These are phyloP conservation scores for Rhogogaster chlorosoma DNA, from an alignment of 2,888 invertebrate species.

Conservation along the genomic window DNA sequence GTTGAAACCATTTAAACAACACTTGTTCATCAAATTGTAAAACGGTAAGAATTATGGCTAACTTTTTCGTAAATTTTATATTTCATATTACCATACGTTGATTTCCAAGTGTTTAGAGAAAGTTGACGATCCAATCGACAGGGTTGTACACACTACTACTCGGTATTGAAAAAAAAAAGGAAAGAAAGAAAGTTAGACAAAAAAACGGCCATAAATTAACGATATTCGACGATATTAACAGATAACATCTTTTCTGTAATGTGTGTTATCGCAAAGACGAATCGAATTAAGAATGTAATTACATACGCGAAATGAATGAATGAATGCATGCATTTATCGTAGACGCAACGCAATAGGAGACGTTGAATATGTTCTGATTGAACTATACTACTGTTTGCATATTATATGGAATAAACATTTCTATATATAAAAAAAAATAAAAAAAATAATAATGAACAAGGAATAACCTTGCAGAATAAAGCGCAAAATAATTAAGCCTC, in stretches of 20 bases:
- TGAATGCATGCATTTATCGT: constrained; percentile 8
- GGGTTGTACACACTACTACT: background rate
- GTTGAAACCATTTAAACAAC: constrained; percentile 5
- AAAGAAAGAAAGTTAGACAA: background rate
- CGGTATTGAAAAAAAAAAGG: background rate
- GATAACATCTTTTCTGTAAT: background rate
- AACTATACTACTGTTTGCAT: constrained; percentile 29
- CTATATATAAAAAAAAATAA: background rate
- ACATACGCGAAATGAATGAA: background rate
- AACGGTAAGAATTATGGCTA: constrained; percentile 20
- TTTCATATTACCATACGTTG: constrained; percentile 25
- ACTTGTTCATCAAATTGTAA: constrained; percentile 27
- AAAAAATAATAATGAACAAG: constrained; percentile 35
- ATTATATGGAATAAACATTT: constrained; percentile 26
- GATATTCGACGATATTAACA: constrained; percentile 20
- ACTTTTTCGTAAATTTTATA: constrained; percentile 46
- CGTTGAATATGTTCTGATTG: constrained; percentile 29
- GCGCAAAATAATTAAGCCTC: background rate
- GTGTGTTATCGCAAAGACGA: constrained; percentile 15
- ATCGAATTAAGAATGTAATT: constrained; percentile 11
- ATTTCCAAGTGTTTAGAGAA: background rate
- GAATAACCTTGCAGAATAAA: constrained; percentile 53
- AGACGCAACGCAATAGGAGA: constrained; percentile 2
- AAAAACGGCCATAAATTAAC: constrained; percentile 20
- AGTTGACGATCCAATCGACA: background rate